Conservation (phyloP, 2,113 vertebrate species). For the Alethe diademata region DNA sequence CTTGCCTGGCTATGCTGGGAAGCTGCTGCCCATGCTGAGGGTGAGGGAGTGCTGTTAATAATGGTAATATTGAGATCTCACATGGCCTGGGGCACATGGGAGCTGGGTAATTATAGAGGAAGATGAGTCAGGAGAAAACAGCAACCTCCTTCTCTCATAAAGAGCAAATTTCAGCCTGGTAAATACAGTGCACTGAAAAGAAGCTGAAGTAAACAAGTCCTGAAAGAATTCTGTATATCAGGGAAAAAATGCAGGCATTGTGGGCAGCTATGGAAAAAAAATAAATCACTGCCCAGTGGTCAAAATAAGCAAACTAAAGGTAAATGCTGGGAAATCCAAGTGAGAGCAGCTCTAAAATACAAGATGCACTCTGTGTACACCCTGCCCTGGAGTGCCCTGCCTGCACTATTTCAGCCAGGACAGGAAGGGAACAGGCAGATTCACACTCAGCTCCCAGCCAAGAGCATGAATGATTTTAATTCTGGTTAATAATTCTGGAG, state of each 20-base stretch:
- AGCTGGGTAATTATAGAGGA: background rate
- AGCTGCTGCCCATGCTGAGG: background rate
- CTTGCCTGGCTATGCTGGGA: background rate
- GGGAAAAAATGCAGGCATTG: background rate
- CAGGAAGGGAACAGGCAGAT: background rate
- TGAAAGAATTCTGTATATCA: background rate
- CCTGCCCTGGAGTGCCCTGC: background rate
- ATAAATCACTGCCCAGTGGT: background rate
- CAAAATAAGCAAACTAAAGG: background rate
- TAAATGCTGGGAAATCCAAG: background rate
- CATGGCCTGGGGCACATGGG: accelerated
- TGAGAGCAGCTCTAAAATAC: background rate
- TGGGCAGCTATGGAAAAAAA: background rate
- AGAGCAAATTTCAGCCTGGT: background rate
- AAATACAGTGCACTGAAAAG: background rate
- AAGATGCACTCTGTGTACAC: background rate
- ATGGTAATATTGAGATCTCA: background rate
- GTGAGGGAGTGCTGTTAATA: background rate
- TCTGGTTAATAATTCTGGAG: background rate
- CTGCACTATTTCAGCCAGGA: background rate
- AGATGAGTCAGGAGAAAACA: background rate
- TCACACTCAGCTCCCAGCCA: background rate
- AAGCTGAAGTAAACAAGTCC: background rate
- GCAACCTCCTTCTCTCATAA: background rate
- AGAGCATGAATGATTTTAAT: accelerated